phyloP scores from a whole-genome alignment of 2,797 vertebrate genomes.

The Anolis apletophallus region DNA sequence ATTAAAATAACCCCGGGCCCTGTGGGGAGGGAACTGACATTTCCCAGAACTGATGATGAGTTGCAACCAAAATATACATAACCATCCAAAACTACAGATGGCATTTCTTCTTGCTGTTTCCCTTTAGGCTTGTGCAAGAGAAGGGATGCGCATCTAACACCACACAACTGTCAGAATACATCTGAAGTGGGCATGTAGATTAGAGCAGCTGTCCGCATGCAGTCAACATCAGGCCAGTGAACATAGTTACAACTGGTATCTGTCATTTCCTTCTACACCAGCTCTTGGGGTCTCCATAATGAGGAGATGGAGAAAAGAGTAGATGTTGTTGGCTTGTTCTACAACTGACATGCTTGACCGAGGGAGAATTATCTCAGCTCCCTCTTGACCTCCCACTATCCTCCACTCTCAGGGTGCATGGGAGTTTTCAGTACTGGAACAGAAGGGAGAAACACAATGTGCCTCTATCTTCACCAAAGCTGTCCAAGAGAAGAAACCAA shows the following conservation, averaged over 20 bases:
- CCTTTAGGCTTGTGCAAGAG: background rate
- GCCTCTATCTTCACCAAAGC: background rate
- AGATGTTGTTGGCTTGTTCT: background rate
- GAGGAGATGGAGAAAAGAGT: background rate
- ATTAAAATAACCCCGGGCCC: background rate
- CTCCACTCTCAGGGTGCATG: background rate
- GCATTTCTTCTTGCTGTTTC: background rate
- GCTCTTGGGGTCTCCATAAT: background rate
- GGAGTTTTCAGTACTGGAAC: background rate
- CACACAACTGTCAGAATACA: background rate
- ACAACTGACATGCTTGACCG: background rate
- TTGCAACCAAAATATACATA: background rate
- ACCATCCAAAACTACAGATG: background rate
- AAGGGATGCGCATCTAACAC: background rate
- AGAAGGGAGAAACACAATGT: background rate
- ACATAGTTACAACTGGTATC: background rate
- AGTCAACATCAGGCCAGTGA: background rate
- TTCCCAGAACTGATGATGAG: background rate
- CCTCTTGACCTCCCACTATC: background rate
- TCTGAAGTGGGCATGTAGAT: background rate
- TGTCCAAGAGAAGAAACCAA: background rate
- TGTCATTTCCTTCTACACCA: background rate
- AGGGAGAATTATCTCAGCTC: background rate
- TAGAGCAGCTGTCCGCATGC: background rate
- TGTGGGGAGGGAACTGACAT: background rate